Evolutionary conservation across 2,797 vertebrate species (phyloP).

Genomic region (Protosalanx chinensis): DNA sequence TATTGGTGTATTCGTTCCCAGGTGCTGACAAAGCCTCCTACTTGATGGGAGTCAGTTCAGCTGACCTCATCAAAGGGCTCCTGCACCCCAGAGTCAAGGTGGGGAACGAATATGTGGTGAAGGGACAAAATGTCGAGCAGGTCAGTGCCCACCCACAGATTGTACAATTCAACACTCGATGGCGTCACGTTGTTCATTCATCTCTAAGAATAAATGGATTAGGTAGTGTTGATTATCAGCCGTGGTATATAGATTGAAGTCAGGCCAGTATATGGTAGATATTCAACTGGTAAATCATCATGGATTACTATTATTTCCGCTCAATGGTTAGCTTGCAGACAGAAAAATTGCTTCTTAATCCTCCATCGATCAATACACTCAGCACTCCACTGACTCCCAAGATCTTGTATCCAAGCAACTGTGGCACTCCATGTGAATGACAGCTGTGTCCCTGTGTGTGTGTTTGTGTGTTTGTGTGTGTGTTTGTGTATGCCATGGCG

Average conservation of each 20-base stretch:
- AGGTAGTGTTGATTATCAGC: background rate
- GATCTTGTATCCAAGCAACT: constrained; percentile 56
- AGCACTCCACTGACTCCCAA: constrained; percentile 29
- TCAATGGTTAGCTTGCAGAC: constrained; percentile 12
- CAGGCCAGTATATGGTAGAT: background rate
- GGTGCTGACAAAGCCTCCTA: constrained; percentile 95
- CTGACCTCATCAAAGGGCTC: constrained; percentile 92
- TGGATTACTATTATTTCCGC: constrained; percentile 7
- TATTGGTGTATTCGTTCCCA: constrained; percentile 44
- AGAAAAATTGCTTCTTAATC: constrained; percentile 18
- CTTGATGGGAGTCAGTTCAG: constrained; percentile 93
- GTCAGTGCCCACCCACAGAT: constrained; percentile 50
- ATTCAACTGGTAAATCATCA: background rate
- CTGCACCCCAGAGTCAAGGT: constrained; percentile 92
- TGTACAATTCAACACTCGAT: background rate
- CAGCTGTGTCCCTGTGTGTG: constrained; percentile 38
- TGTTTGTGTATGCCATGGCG: constrained; percentile 24
- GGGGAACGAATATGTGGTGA: constrained; percentile 91
- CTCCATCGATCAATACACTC: constrained; percentile 42
- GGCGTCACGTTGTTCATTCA: background rate
- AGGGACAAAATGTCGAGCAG: constrained; percentile 94
- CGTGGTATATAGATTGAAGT: background rate
- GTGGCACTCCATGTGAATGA: constrained; percentile 49
- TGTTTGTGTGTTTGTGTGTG: constrained; percentile 18
- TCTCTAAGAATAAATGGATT: background rate